These are phyloP conservation scores for Leptoteleia sp. DNA, from an alignment of 1,140 invertebrate species.

Conservation along the genomic window DNA sequence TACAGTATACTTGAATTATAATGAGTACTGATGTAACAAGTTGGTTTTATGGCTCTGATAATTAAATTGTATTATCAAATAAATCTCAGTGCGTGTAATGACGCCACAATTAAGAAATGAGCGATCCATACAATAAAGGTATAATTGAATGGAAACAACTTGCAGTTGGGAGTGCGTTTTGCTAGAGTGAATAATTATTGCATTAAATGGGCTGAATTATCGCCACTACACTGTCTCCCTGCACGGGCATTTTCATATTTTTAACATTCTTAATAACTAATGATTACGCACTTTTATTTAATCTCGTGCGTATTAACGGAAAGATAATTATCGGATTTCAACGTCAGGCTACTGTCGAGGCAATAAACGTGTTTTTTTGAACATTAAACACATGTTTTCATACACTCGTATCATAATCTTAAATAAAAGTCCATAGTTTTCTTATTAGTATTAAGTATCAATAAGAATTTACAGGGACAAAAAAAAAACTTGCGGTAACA, in stretches of 20 bases:
- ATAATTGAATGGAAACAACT: conserved; percentile 18
- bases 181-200: conserved; percentile 32
- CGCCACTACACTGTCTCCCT: not conserved
- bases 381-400: no score
- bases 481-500: no score
- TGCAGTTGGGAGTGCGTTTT: not conserved
- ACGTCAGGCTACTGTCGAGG: conserved; percentile 5
- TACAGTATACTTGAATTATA: conserved; percentile 28
- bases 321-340: conserved; percentile 31
- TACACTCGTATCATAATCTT: no score
- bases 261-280: conserved; percentile 38
- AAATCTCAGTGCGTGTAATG: conserved; percentile 28
- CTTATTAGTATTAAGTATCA: no score
- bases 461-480: no score
- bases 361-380: conserved; percentile 22
- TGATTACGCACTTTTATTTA: conserved; percentile 24
- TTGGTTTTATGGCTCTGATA: conserved; percentile 22
- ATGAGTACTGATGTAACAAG: conserved; percentile 28
- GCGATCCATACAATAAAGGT: conserved; percentile 35
- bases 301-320: not conserved
- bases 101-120: conserved; percentile 31
- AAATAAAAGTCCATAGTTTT: no score
- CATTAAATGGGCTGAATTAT: conserved; percentile 12
- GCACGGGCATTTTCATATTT: conserved; percentile 10
- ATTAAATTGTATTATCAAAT: conserved; percentile 41